Percentiles rank a stretch among this genome's conserved stretches.
Conservation (phyloP, 2,797 vertebrate genomes). For the Pempheris klunzingeri region DNA sequence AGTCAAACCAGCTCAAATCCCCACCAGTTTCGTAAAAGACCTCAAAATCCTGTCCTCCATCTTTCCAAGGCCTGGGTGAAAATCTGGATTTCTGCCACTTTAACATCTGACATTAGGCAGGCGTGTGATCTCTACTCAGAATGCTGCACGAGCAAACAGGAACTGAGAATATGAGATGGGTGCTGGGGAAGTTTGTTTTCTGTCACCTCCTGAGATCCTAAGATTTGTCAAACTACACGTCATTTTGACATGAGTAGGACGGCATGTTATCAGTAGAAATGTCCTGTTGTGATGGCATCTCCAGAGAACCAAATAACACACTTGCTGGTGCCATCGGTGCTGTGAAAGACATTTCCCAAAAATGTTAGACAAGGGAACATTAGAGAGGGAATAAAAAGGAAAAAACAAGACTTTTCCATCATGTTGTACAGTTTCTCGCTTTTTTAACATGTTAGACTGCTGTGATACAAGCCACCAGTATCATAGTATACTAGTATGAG, state of each 20-base stretch:
- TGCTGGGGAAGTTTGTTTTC: slow-evolving; percentile 68
- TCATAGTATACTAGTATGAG: neutral
- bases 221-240: slow-evolving; percentile 65
- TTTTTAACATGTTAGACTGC: slow-evolving; percentile 26
- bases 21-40: slow-evolving; percentile 25
- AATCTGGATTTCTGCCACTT: slow-evolving; percentile 53
- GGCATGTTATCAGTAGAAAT: slow-evolving; percentile 49
- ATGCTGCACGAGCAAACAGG: slow-evolving; percentile 58
- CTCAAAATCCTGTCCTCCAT: slow-evolving; percentile 45
- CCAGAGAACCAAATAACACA: slow-evolving; percentile 47
- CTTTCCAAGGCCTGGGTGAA: slow-evolving; percentile 55
- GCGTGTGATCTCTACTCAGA: slow-evolving; percentile 54
- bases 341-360: slow-evolving; percentile 46
- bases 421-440: slow-evolving; percentile 7
- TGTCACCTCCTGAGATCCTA: slow-evolving; percentile 63
- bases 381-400: neutral
- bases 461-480: neutral
- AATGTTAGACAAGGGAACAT: slow-evolving; percentile 23
- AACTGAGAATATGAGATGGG: slow-evolving; percentile 65
- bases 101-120: slow-evolving; percentile 64
- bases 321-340: slow-evolving; percentile 31
- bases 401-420: neutral
- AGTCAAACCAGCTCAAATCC: slow-evolving; percentile 49
- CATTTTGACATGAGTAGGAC: slow-evolving; percentile 64
- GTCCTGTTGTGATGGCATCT: slow-evolving; percentile 60